Evolutionary conservation across 1,140 invertebrate species (phyloP).

Genomic region (Neodiprion fabricii): DNA sequence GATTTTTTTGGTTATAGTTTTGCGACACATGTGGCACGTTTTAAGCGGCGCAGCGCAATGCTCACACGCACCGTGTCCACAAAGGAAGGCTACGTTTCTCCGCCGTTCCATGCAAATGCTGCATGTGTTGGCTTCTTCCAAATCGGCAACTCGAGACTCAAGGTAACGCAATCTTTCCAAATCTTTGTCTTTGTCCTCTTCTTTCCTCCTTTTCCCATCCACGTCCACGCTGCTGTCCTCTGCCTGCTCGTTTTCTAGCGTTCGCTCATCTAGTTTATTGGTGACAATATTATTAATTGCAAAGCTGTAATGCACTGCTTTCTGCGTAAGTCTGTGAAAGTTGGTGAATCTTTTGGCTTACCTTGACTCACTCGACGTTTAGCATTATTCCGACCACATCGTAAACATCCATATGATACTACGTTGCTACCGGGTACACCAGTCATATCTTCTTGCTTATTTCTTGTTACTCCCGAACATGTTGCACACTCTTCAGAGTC

Average conservation of each 20-base stretch:
- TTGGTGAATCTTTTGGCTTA: constrained; percentile 20
- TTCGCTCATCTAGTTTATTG: not conserved
- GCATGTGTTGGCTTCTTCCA: constrained; percentile 84
- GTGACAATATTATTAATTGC: not conserved
- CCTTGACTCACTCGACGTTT: constrained; percentile 31
- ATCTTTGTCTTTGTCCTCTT: constrained; percentile 46
- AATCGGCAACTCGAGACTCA: constrained; percentile 85
- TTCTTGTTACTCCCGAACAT: constrained; percentile 28
- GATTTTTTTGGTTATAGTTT: constrained; percentile 88
- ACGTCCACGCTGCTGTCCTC: constrained; percentile 31
- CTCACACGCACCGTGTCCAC: constrained; percentile 87
- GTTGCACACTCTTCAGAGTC: constrained; percentile 26
- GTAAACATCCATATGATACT: constrained; percentile 29
- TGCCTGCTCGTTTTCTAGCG: constrained; percentile 19
- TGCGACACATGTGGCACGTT: constrained; percentile 92
- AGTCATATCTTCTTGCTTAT: constrained; percentile 25
- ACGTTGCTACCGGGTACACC: constrained; percentile 31
- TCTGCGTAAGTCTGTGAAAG: not conserved
- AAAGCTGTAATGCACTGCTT: not conserved
- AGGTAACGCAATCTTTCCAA: constrained; percentile 75
- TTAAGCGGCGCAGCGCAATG: constrained; percentile 82
- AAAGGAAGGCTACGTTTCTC: constrained; percentile 85
- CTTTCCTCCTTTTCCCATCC: constrained; percentile 31
- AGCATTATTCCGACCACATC: constrained; percentile 28
- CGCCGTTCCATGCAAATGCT: constrained; percentile 82